Conservation (phyloP, 2,797 vertebrate genomes). For the Peromyscus melanophrys region DNA sequence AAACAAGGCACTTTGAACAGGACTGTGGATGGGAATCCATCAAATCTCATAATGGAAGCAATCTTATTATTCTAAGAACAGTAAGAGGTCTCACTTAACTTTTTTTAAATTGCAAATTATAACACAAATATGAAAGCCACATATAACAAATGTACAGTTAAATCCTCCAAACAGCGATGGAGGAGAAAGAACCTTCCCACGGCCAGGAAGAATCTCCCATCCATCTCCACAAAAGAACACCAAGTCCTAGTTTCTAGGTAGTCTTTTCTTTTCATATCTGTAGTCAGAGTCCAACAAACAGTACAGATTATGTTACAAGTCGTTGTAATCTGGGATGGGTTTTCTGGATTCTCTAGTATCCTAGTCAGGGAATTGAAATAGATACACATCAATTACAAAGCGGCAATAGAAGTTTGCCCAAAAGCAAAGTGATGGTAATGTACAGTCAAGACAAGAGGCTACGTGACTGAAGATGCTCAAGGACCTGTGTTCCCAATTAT, state of each 20-base stretch:
- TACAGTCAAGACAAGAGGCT: background rate
- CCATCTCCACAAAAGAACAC: background rate
- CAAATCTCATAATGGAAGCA: slow-evolving; percentile 32
- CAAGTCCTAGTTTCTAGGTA: background rate
- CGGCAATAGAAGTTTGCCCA: background rate
- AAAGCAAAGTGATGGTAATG: background rate
- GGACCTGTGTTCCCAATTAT: background rate
- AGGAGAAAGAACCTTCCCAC: background rate
- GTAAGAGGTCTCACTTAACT: background rate
- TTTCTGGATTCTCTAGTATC: background rate
- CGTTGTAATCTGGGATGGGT: background rate
- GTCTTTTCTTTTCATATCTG: background rate
- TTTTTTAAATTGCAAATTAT: slow-evolving; percentile 7
- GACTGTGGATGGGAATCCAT: background rate
- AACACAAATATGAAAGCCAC: background rate
- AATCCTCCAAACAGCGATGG: background rate
- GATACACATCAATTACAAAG: background rate
- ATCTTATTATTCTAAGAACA: background rate
- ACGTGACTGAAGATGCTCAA: background rate
- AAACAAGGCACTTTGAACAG: slow-evolving; percentile 5
- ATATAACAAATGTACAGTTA: background rate
- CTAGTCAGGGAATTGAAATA: background rate
- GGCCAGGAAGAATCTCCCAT: background rate
- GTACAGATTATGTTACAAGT: background rate
- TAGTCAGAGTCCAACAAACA: no score